Evolutionary conservation across 2,888 invertebrate species (phyloP), one percentile per base, ranked within the genome.

Genomic region (Sinopyrophorus schimmeli): DNA sequence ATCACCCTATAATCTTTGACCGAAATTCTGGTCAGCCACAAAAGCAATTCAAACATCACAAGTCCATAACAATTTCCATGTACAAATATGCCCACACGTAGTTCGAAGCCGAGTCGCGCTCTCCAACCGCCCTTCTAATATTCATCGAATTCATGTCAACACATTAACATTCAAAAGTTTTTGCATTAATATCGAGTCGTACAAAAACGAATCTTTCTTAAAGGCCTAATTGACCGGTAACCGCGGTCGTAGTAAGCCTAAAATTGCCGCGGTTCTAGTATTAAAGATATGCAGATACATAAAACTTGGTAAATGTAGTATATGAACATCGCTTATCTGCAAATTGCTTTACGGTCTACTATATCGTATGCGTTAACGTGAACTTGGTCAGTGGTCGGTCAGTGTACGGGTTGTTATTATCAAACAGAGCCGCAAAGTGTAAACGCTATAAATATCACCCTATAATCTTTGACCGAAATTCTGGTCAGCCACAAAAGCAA

Each of bases 381-480:
- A 17, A 44, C 38, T 31, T 42, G 42, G 28, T 38, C 23, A 24
- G 24, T 15, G 39, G 27, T 39, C 30, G 27, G 26, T 18, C 28
- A 40, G 44, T 27, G 41, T n/a, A n/a, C n/a, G 35, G 43, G 38
- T 40, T 11, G 40, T 24, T 38, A 46, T 51, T 67, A 68, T 68
- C 68, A 59, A 64, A 55, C 54, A 58, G 58, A 60, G 54, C 61
- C 60, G 62, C 56, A 59, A 51, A 55, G 53, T 55, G 61, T 63
- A 66, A 67, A 66, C 64, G 64, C 57, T 52, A 68, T 68, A 68
- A 68, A 68, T 68, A 66, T 52, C 57, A 48, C 59, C 54, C 55
- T 57, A 59, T 68, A 68, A 69, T 68, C 67, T 67, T 67, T 54
- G 60, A 65, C 65, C 65, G 66, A 63, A 62, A 66, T 65, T 65